phyloP scores from a whole-genome alignment of 2,797 vertebrate genomes.

The Phyllotis vaccarum region DNA sequence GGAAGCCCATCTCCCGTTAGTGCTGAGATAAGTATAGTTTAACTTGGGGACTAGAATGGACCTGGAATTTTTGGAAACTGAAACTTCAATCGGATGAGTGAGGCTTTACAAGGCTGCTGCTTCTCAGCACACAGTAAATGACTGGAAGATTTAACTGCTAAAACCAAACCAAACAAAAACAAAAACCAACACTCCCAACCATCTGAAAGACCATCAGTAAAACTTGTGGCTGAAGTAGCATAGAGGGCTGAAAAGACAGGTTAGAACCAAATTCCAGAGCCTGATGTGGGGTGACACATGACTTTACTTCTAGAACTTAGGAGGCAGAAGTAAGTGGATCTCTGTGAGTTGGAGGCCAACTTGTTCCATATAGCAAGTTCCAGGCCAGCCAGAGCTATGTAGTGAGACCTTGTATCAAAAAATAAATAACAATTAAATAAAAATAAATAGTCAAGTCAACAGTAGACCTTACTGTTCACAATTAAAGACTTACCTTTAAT shows the following conservation, averaged over 20 bases:
- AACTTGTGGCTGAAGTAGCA: neutral
- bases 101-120: neutral
- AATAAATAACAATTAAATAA: neutral
- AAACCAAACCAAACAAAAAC: no score
- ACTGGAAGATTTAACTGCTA: neutral
- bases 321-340: neutral
- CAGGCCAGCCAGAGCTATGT: neutral
- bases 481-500: neutral
- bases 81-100: neutral
- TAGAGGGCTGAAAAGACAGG: neutral
- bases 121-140: neutral
- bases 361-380: neutral
- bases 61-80: slow-evolving; percentile 9
- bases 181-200: neutral
- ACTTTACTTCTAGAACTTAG: neutral
- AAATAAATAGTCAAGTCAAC: neutral
- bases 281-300: neutral
- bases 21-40: neutral
- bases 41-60: slow-evolving; percentile 5
- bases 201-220: neutral
- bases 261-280: neutral
- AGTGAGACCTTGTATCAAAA: neutral
- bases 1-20: neutral
- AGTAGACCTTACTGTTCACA: neutral
- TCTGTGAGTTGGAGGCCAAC: neutral